A percentile compares a stretch with the other conserved stretches of the same genome.
These are phyloP conservation scores for Pantelozetes paolii DNA, from an alignment of 2,888 invertebrate genomes.

Conservation along the genomic window DNA sequence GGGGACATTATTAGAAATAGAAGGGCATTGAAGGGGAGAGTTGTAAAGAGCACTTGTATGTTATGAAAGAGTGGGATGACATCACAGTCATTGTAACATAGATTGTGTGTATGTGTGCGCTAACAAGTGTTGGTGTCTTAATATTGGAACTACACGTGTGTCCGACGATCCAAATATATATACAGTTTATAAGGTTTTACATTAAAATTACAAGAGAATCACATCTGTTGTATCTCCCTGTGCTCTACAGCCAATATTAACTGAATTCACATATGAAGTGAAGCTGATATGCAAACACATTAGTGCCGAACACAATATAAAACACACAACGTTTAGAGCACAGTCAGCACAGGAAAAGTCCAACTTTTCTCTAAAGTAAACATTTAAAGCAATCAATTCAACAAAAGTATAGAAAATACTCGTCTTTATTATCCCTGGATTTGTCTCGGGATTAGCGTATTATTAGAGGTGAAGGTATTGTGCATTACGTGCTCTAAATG, in stretches of 20 bases:
- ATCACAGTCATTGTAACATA: conserved; percentile 1
- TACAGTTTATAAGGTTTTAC: not conserved
- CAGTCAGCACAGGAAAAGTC: not conserved
- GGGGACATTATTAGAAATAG: not conserved
- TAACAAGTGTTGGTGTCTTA: conserved; percentile 29
- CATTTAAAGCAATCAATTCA: not conserved
- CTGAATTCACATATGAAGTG: not conserved
- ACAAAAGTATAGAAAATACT: not conserved
- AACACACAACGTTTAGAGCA: not conserved
- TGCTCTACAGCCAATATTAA: not conserved
- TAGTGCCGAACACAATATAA: not conserved
- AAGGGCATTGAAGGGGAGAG: not conserved
- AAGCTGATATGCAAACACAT: conserved; percentile 24
- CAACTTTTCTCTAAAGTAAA: not conserved
- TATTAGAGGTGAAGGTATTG: conserved; percentile 18
- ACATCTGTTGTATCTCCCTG: conserved; percentile 11
- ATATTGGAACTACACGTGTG: not conserved
- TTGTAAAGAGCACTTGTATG: conserved; percentile 13
- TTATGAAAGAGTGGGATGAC: not conserved
- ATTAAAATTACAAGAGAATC: conserved; percentile 23
- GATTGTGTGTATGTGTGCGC: not conserved
- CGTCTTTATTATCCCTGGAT: conserved; percentile 20
- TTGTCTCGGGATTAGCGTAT: conserved; percentile 13
- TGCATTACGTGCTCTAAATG: conserved; percentile 10
- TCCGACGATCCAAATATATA: not conserved